phyloP scores from a whole-genome alignment of 2,113 vertebrate species.

The Chloroceryle aenea region DNA sequence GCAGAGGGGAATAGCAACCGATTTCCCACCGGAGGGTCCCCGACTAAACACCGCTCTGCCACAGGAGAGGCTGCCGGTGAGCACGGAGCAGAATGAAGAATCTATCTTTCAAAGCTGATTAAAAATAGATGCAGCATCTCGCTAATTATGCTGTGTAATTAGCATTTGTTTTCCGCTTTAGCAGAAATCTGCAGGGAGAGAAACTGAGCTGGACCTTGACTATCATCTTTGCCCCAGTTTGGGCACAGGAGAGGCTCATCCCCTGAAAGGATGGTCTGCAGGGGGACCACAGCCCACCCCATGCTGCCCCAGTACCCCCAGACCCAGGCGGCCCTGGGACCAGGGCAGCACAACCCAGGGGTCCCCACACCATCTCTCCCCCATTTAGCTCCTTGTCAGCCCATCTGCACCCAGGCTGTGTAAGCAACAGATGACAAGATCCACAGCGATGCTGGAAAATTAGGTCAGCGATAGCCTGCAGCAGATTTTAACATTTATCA shows the following conservation, averaged over 20 bases:
- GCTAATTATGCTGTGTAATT: slow-evolving; percentile 45
- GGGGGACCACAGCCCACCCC: neutral
- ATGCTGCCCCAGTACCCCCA: fast-evolving
- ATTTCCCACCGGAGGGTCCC: neutral
- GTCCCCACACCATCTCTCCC: neutral
- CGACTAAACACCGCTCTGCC: fast-evolving
- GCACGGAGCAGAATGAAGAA: neutral
- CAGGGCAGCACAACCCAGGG: fast-evolving
- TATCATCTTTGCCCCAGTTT: neutral
- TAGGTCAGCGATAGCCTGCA: slow-evolving; percentile 33
- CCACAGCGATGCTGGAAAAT: neutral
- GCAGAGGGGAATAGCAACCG: fast-evolving
- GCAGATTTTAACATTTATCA: neutral
- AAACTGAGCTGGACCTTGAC: neutral
- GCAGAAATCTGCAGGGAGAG: neutral
- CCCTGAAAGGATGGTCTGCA: neutral
- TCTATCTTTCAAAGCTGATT: neutral
- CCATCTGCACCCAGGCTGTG: neutral
- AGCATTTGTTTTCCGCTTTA: slow-evolving; percentile 29
- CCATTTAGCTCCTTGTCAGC: neutral
- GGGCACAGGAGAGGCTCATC: neutral
- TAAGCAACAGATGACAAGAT: slow-evolving; percentile 34
- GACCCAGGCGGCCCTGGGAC: fast-evolving
- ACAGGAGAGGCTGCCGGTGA: neutral
- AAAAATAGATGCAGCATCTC: slow-evolving; percentile 32